Conservation (phyloP, 1,140 invertebrate species). For the Drosophila pruinosa region DNA sequence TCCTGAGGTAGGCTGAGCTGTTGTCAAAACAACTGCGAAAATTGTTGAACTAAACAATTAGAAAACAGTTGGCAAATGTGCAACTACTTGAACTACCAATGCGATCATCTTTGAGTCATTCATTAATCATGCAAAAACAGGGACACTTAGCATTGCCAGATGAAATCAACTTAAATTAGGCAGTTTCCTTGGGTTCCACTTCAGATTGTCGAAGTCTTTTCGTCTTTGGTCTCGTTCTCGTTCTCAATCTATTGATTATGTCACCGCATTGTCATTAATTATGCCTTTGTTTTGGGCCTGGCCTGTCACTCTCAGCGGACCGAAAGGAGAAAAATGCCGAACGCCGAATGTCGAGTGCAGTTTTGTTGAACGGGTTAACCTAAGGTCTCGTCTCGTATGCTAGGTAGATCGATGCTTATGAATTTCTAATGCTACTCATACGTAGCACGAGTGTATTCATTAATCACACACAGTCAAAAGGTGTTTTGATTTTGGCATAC, state of each 20-base stretch:
- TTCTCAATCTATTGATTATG: conserved; percentile 36
- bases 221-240: background rate
- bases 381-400: conserved; percentile 1
- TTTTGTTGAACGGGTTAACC: conserved; percentile 34
- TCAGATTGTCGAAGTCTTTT: background rate
- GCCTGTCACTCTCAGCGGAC: conserved; percentile 39
- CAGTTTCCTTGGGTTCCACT: conserved; percentile 25
- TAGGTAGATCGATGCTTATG: conserved; percentile 33
- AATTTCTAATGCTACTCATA: conserved; percentile 50
- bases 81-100: conserved; percentile 54
- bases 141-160: conserved; percentile 51
- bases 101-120: background rate
- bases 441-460: conserved; percentile 38
- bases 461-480: conserved; percentile 62
- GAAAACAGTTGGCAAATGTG: conserved; percentile 78
- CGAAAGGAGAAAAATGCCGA: conserved; percentile 3
- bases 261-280: conserved; percentile 51
- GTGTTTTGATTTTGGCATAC: conserved; percentile 72
- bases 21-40: conserved; percentile 59
- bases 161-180: conserved; percentile 29
- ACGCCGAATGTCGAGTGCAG: conserved; percentile 22
- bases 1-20: conserved; percentile 36
- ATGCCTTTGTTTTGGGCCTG: conserved; percentile 24
- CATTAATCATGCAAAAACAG: conserved; percentile 70
- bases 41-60: conserved; percentile 59